Base-by-base conservation (phyloP, 2,113 vertebrate genomes). In the Maccullochella peelii region DNA sequence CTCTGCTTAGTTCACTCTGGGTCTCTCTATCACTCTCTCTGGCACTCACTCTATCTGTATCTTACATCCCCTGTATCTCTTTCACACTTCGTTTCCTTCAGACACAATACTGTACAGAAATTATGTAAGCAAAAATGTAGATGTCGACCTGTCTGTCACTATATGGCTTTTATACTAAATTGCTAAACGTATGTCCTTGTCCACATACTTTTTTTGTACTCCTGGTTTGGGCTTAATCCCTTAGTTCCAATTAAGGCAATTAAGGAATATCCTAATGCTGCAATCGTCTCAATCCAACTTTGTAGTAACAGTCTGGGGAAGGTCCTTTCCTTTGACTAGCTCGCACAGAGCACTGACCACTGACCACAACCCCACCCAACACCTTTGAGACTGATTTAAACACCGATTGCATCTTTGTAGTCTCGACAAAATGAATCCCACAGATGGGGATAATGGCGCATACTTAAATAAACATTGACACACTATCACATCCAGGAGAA, bases 401-500 rank as follows among this genome's bases (percentile, higher is more conserved):
- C 21, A 14, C 5, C 8, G 0, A 27, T 14, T 58, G 54, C 54
- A 55, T 55, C 30, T 82, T 82, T 77, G 66, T 71, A 63, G 20
- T 59, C 62, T 38, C n/a, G 23, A 50, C 38, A 3, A 61, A 76
- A 69, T 44, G 44, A 76, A 44, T 83, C 57, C 66, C 73, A 54
- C 25, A 52, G 40, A 50, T 33, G 58, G 12, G 33, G 36, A 80
- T 72, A 44, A 72, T 72, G 61, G 47, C 33, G n/a, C n/a, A n/a
- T n/a, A n/a, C n/a, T n/a, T n/a, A n/a, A n/a, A n/a, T n/a, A n/a
- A n/a, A n/a, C 54, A 14, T 6, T 25, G 54, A 12, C n/a, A 14
- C 25, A 12, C 5, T 57, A 47, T 15, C 40, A 47, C 12, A 15
- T 47, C 10, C 44, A 47, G 4, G 12, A 47, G 44, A 47, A 47